Evolutionary conservation across 2,113 vertebrate species (phyloP), one percentile per base, ranked within the genome.

Genomic region (Urocynchramus pylzowi): DNA sequence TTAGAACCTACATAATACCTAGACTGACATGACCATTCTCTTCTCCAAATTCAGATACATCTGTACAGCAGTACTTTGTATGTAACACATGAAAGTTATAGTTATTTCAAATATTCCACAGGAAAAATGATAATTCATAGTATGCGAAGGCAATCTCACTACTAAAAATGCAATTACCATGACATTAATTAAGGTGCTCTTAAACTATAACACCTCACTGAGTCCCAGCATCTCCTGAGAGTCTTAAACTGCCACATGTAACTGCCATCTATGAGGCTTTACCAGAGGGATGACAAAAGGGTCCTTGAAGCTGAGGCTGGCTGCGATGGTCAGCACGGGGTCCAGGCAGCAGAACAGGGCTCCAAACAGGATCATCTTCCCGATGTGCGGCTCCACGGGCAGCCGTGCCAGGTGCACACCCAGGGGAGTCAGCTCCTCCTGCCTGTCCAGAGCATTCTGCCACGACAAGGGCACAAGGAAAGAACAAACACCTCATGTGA

Each of bases 281-380:
- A 99, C 99, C 99, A 99, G 89, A 28, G 99, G 99, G 85, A 99
- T 99, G 96, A 99, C 98, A 97, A 99, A 99, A 37, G 99, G 99
- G 93, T 99, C 99, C 98, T 99, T 99, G 98, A 99, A 99, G 98
- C 99, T 99, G 95, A 99, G 99, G 61, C 99, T 99, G 44, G 99
- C 99, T n/a, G 99, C 99, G 33, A 99, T 99, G 42, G 98, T 99
- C 28, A 99, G 99, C 0, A 99, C 98, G 2, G 99, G 99, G 94
- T 99, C 99, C 82, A 99, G 96, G 97, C 99, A 99, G 95, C 99
- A 98, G 96, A 99, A 97, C 33, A 99, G 96, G 41, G 99, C 99
- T 84, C 99, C 99, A 35, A 99, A 99, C 45, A 99, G 98, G 95
- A 99, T 99, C 98, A 99, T 99, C 87, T 99, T 99, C 52, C 99